These are phyloP conservation scores for Anhinga anhinga DNA, from an alignment of 2,113 vertebrate genomes.

Conservation along the genomic window DNA sequence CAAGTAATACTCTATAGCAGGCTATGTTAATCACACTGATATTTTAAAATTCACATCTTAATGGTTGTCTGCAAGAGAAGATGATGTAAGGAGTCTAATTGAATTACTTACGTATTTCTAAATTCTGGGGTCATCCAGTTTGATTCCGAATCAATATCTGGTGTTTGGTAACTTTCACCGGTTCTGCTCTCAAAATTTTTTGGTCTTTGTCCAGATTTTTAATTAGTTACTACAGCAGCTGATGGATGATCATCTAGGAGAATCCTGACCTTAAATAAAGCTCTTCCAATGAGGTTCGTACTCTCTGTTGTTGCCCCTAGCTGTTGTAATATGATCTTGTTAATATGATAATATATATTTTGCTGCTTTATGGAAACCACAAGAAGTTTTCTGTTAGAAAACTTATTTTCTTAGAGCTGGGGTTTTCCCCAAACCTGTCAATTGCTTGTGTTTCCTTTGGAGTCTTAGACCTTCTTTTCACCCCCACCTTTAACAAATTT, in stretches of 20 bases:
- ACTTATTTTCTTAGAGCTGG: not conserved
- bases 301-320: not conserved
- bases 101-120: not conserved
- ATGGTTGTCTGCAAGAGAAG: not conserved
- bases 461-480: not conserved
- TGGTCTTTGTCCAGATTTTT: not conserved
- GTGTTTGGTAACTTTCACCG: not conserved
- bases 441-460: not conserved
- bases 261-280: not conserved
- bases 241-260: not conserved
- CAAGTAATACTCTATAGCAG: not conserved
- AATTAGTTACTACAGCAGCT: not conserved
- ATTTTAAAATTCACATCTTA: not conserved
- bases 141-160: not conserved
- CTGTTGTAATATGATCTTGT: not conserved
- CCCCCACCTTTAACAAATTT: not conserved
- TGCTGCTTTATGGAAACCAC: not conserved
- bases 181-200: not conserved
- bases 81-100: not conserved
- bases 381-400: not conserved
- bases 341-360: not conserved
- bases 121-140: not conserved
- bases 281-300: not conserved
- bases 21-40: not conserved
- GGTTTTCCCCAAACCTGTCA: not conserved